phyloP scores from a whole-genome alignment of 2,113 vertebrate genomes.

The Solea senegalensis region DNA sequence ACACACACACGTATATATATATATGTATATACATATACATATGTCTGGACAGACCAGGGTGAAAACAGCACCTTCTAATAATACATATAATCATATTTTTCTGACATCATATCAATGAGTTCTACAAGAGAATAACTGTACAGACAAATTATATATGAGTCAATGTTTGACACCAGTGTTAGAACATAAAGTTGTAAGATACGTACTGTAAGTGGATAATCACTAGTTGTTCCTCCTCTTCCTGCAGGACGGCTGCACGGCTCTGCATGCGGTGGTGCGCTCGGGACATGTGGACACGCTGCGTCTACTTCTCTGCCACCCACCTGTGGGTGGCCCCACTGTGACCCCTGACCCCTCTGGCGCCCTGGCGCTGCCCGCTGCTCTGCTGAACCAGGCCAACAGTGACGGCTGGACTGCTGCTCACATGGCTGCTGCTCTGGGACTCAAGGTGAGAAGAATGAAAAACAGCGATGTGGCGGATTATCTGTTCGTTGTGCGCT shows the following conservation, averaged over 20 bases:
- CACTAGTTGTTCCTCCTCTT: background rate
- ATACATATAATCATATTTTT: no score
- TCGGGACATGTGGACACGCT: constrained; percentile 88
- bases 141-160: no score
- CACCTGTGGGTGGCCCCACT: constrained; percentile 31
- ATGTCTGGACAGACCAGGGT: no score
- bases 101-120: no score
- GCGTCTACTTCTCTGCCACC: constrained; percentile 86
- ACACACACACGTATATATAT: no score
- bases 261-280: constrained; percentile 88
- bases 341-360: constrained; percentile 20
- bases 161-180: no score
- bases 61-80: no score
- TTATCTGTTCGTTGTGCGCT: background rate
- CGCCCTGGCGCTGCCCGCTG: constrained; percentile 51
- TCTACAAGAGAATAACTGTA: no score
- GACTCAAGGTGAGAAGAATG: constrained; percentile 87
- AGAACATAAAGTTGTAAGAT: no score
- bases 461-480: background rate
- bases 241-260: constrained; percentile 89
- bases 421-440: constrained; percentile 92
- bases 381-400: constrained; percentile 89
- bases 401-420: constrained; percentile 94
- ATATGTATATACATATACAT: no score
- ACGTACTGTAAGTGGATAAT: no score